These are phyloP conservation scores for Gryllus bimaculatus DNA, from an alignment of 1,140 invertebrate genomes.

Conservation along the genomic window DNA sequence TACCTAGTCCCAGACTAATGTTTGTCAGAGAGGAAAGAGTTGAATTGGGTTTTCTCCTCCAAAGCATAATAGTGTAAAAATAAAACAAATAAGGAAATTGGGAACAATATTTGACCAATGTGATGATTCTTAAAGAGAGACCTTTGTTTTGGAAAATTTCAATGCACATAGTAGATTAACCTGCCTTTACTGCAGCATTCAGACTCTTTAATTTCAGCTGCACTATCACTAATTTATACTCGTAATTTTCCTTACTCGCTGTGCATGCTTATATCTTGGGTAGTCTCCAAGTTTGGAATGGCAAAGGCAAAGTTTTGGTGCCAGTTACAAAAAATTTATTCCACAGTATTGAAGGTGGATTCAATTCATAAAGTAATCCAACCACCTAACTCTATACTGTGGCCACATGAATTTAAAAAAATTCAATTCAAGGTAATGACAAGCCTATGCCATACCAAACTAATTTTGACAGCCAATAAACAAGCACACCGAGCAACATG, in stretches of 20 bases:
- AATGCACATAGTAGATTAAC: too few species aligned
- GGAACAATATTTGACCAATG: too few species aligned
- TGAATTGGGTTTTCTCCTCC: too few species aligned
- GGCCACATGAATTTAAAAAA: neutral
- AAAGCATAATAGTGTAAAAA: too few species aligned
- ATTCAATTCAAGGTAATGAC: slow-evolving; percentile 15
- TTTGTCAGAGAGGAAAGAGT: too few species aligned
- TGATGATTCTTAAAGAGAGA: neutral
- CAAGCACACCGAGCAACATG: slow-evolving; percentile 48
- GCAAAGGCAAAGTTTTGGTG: slow-evolving; percentile 59
- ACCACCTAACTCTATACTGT: neutral
- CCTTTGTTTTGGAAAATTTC: neutral
- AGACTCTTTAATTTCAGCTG: neutral
- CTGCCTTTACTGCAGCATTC: neutral
- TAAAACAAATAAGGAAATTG: too few species aligned
- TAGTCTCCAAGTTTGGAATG: slow-evolving; percentile 49
- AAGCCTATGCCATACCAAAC: slow-evolving; percentile 45
- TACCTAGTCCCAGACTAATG: too few species aligned
- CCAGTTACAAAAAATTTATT: slow-evolving; percentile 31
- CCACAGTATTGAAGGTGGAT: neutral
- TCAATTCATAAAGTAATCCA: neutral
- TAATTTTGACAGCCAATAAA: slow-evolving; percentile 38
- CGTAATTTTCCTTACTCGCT: slow-evolving; percentile 30
- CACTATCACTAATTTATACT: neutral
- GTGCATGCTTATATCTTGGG: slow-evolving; percentile 48